Base-by-base conservation (phyloP, 2,797 vertebrate genomes). In the Xyrichtys novacula region DNA sequence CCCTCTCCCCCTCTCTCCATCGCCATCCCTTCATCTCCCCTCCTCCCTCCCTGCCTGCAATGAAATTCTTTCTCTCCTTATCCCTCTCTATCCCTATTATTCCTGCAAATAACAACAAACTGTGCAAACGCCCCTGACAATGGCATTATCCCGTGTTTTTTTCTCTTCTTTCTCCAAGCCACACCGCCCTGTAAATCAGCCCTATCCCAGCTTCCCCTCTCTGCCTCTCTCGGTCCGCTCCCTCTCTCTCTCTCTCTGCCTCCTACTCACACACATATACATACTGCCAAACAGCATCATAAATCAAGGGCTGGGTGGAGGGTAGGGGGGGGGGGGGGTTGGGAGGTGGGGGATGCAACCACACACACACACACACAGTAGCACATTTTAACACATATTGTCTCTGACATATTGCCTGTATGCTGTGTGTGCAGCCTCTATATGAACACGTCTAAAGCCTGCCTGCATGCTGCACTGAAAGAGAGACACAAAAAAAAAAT, bases 241-340 rank as follows among this genome's bases (percentile, higher is more conserved):
- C 85, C 68, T 88, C 85, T 82, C 65, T 78, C 68, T 88, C 85
- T 82, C 65, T 78, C 74, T 79, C 74, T 83, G 74, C 87, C 87
- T 89, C 81, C 81, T 80, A 84, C 89, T 83, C 88, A 85, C 85
- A 85, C 89, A 88, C 86, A 85, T 80, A 89, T 72, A 89, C 85
- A 89, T 85, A 71, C 81, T 90, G 88, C 85, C 93, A 93, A 91
- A 90, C 92, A 91, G 89, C 91, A 93, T 91, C 91, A 94, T 94
- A 93, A 93, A 94, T 94, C 93, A 94, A 80, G 71, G 64, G 79
- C 86, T 84, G 83, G 72, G 76, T 68, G 83, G 84, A 63, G 76
- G 80, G 17, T 44, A n/a, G 43, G 44, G 38, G 25, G 49, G 52
- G 32, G 55, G 71, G 71, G 44, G 56, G 49, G 66, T 2, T 12